phyloP scores from a whole-genome alignment of 1,140 invertebrate genomes.

The Hyles vespertilio region DNA sequence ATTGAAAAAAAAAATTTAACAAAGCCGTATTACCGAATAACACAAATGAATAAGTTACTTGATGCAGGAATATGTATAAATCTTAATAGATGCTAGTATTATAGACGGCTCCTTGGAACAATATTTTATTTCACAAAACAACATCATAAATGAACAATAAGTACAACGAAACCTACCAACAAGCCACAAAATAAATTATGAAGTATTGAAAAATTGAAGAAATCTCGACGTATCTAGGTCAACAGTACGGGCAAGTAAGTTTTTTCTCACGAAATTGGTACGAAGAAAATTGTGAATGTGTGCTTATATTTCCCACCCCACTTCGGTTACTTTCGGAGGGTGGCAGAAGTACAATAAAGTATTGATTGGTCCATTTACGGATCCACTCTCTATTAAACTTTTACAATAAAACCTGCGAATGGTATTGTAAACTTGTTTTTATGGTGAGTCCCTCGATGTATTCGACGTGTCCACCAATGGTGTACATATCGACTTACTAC shows the following conservation, averaged over 20 bases:
- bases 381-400: constrained; percentile 41
- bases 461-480: too few species aligned
- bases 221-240: constrained; percentile 5
- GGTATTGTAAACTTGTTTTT: constrained; percentile 27
- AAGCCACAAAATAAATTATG: too few species aligned
- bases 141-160: too few species aligned
- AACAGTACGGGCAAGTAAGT: constrained; percentile 9
- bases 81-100: too few species aligned
- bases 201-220: neutral
- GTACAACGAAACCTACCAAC: too few species aligned
- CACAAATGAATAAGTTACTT: too few species aligned
- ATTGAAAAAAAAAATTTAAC: too few species aligned
- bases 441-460: neutral
- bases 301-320: constrained; percentile 17
- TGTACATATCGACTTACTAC: neutral
- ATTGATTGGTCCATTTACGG: constrained; percentile 40
- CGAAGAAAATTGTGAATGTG: constrained; percentile 14
- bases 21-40: too few species aligned
- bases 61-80: too few species aligned
- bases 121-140: too few species aligned
- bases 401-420: constrained; percentile 35
- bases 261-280: constrained; percentile 20
- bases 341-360: constrained; percentile 35
- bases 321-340: constrained; percentile 20
- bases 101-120: too few species aligned